phyloP scores from a whole-genome alignment of 2,797 vertebrate genomes.

The Vespertilio murinus region DNA sequence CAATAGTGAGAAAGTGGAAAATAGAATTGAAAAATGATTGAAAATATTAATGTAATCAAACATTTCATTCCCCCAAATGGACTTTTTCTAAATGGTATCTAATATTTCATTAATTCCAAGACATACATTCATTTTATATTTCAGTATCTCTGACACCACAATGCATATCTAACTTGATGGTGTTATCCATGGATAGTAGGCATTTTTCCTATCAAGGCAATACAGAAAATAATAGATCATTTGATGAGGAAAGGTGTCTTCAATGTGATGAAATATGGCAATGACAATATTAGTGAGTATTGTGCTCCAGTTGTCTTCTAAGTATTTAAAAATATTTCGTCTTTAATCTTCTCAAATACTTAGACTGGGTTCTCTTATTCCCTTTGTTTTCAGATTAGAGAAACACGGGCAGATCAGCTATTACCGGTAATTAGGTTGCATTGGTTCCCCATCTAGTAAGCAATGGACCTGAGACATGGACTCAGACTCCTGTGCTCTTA shows the following conservation, averaged over 20 bases:
- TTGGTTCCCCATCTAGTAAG: background rate
- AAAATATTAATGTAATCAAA: background rate
- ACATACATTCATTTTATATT: background rate
- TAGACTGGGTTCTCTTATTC: background rate
- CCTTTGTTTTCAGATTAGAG: background rate
- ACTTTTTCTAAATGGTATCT: background rate
- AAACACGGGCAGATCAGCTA: background rate
- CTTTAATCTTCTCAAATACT: background rate
- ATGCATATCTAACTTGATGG: background rate
- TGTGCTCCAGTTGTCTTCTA: background rate
- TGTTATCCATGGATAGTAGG: background rate
- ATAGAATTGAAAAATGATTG: background rate
- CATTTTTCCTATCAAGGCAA: background rate
- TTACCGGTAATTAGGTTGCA: background rate
- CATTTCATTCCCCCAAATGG: background rate
- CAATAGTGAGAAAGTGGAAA: constrained; percentile 5
- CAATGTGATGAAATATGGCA: background rate
- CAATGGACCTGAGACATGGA: background rate
- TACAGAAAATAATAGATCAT: background rate
- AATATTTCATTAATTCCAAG: background rate
- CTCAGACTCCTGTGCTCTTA: background rate
- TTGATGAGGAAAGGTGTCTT: background rate
- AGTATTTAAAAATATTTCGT: background rate
- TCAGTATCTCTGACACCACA: background rate
- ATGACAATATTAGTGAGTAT: background rate